Percentiles rank a stretch among this genome's conserved stretches.
These are phyloP conservation scores for Netelia melanura DNA, from an alignment of 2,888 invertebrate species.

Conservation along the genomic window DNA sequence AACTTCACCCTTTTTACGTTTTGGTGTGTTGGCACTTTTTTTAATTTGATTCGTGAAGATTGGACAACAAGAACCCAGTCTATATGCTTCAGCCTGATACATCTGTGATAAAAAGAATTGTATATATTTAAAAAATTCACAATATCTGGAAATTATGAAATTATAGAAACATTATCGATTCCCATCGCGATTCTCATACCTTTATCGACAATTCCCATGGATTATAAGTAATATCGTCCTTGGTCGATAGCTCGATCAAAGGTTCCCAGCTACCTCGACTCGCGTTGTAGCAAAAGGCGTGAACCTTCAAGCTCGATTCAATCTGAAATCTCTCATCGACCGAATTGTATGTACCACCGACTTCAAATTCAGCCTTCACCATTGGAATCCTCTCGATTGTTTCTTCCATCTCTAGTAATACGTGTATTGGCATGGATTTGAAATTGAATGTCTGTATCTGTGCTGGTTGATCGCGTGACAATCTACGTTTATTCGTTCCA, in stretches of 20 bases:
- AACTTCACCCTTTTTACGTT: conserved; percentile 85
- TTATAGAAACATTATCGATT: conserved; percentile 13
- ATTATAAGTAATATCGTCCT: conserved; percentile 87
- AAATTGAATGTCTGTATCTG: conserved; percentile 77
- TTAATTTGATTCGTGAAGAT: conserved; percentile 76
- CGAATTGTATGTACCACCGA: conserved; percentile 76
- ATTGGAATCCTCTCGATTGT: conserved; percentile 79
- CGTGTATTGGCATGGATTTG: conserved; percentile 76
- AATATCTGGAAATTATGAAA: conserved; percentile 6
- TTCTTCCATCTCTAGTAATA: conserved; percentile 80
- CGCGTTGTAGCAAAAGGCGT: conserved; percentile 89
- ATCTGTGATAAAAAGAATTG: conserved; percentile 73
- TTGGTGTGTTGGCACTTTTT: conserved; percentile 76
- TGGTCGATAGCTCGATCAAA: conserved; percentile 90
- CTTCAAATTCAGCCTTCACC: conserved; percentile 76
- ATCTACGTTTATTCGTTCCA: conserved; percentile 47
- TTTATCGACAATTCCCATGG: conserved; percentile 91
- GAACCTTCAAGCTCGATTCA: conserved; percentile 83
- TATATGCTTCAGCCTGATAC: conserved; percentile 87
- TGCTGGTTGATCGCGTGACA: conserved; percentile 54
- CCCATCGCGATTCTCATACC: conserved; percentile 77
- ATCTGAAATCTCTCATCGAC: conserved; percentile 78
- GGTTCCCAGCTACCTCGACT: conserved; percentile 93
- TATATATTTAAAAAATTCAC: background rate
- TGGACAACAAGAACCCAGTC: conserved; percentile 83